These are phyloP conservation scores for Spinibarbus caldwelli DNA, from an alignment of 2,797 vertebrate species.

Conservation along the genomic window DNA sequence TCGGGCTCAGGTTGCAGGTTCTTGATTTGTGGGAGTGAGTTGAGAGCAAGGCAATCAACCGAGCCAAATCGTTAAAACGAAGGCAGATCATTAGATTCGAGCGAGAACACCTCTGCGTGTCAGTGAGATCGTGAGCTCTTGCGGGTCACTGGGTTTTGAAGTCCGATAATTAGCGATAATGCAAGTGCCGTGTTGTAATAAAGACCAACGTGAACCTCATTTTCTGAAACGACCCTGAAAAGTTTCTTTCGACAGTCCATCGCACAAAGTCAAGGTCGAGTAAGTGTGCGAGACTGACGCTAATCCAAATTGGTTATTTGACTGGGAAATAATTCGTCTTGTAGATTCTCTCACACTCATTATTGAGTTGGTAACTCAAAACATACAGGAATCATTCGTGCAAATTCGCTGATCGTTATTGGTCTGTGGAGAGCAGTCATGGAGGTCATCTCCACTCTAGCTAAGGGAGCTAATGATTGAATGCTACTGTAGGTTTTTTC, in stretches of 20 bases:
- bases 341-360: conserved; percentile 61
- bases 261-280: conserved; percentile 59
- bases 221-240: conserved; percentile 43
- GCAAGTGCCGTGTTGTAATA: conserved; percentile 48
- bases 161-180: conserved; percentile 60
- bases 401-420: conserved; percentile 62
- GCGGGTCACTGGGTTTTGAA: conserved; percentile 52
- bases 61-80: conserved; percentile 53
- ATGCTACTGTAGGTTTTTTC: neutral
- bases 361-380: conserved; percentile 64
- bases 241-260: conserved; percentile 30
- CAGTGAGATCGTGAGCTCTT: conserved; percentile 31
- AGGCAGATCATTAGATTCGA: conserved; percentile 35
- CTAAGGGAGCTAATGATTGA: conserved; percentile 25
- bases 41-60: conserved; percentile 46
- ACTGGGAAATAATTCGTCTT: conserved; percentile 67
- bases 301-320: conserved; percentile 74
- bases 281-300: conserved; percentile 61
- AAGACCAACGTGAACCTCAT: conserved; percentile 44
- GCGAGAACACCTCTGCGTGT: conserved; percentile 9
- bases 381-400: conserved; percentile 54
- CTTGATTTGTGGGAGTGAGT: conserved; percentile 27
- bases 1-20: conserved; percentile 18
- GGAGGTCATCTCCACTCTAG: conserved; percentile 17
- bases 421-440: conserved; percentile 44